Evolutionary conservation across 2,888 invertebrate genomes (phyloP).

Genomic region (Podotricha telesiphe): DNA sequence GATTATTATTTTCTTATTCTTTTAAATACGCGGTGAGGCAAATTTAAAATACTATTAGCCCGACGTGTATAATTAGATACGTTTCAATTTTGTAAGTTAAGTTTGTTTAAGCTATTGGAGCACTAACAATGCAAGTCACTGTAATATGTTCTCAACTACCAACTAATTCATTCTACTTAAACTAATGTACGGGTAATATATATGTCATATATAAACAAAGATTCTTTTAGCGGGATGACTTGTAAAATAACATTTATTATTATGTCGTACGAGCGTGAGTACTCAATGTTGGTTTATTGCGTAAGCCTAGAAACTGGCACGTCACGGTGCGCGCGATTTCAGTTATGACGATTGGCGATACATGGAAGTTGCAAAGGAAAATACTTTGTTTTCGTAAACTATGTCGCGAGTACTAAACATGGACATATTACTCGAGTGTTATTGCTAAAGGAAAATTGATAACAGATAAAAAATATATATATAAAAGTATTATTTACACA

Average conservation of each 20-base stretch:
- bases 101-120: not conserved
- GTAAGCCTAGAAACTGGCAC: slow-evolving; percentile 18
- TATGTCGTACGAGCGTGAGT: slow-evolving; percentile 1
- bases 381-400: not conserved
- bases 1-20: not conserved
- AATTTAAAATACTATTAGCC: not conserved
- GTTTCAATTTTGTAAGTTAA: not conserved
- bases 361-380: slow-evolving; percentile 4
- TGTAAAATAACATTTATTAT: slow-evolving; percentile 2
- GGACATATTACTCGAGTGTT: slow-evolving; percentile 5
- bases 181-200: slow-evolving; percentile 9
- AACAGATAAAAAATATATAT: too few species aligned
- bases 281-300: slow-evolving; percentile 1
- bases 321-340: slow-evolving; percentile 9
- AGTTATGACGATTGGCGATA: slow-evolving; percentile 15
- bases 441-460: slow-evolving; percentile 1
- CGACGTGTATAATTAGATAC: not conserved
- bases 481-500: too few species aligned
- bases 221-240: slow-evolving; percentile 3
- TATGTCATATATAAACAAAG: not conserved
- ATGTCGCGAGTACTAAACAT: not conserved
- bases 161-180: not conserved
- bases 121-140: slow-evolving; percentile 6
- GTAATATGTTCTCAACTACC: not conserved
- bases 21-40: not conserved